These are phyloP conservation scores for Escarpia spicata DNA, from an alignment of 2,888 invertebrate species.

Conservation along the genomic window DNA sequence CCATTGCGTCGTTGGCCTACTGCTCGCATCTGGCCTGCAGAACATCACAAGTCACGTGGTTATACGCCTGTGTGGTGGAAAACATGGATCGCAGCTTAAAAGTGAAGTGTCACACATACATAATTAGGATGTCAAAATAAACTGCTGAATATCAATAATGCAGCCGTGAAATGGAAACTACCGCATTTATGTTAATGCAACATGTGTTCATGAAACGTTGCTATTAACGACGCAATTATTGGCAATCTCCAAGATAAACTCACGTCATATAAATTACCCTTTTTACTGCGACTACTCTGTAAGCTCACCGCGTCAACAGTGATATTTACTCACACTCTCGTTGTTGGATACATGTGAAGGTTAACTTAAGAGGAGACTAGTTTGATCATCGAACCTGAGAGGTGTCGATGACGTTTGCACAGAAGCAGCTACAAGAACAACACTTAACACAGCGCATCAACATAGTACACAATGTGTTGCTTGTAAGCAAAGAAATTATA, in stretches of 20 bases:
- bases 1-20: not conserved
- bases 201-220: not conserved
- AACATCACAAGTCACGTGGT: not conserved
- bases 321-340: too few species aligned
- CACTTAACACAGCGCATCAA: not conserved
- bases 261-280: not conserved
- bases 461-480: not conserved
- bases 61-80: not conserved
- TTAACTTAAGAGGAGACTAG: not conserved
- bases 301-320: too few species aligned
- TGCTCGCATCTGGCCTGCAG: not conserved
- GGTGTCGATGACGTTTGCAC: not conserved
- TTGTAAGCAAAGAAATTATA: not conserved
- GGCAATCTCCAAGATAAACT: too few species aligned
- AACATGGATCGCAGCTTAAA: not conserved
- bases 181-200: not conserved
- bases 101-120: not conserved
- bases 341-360: not conserved
- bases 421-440: not conserved
- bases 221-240: not conserved
- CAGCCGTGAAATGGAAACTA: too few species aligned
- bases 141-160: too few species aligned
- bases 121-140: not conserved
- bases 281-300: too few species aligned
- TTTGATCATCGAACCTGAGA: not conserved